Base-by-base conservation (phyloP, 2,113 vertebrate species). In the Lota lota region DNA sequence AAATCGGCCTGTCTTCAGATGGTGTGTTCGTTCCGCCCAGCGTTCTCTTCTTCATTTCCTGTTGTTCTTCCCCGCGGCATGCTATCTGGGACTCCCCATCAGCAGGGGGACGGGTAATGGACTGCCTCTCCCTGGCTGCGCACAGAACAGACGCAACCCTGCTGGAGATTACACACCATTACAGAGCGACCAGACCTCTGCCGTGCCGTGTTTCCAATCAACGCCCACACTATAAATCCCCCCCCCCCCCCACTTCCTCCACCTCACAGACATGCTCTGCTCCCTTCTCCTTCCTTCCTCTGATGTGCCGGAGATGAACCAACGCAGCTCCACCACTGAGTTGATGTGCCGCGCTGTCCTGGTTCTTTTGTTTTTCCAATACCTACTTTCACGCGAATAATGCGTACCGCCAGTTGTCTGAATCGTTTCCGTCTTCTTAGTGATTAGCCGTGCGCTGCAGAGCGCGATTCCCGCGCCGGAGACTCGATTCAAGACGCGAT, bases 351-450 rank as follows among this genome's bases (percentile, higher is more conserved):
- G 28, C 28, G 4, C 28, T 33, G 28, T 33, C 78, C 77, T 81
- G 72, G 73, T 85, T 59, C 78, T 62, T 81, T 77, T 77, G 80
- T 33, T 6, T 33, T 33, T 33, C 28, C 4, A 6, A 33, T 33
- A 33, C 28, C 28, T 33, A 33, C 28, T 33, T 33, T 5, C 7
- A 33, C 28, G 4, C 28, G 4, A 33, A 33, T 33, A 33, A 33
- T 5, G 7, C 51, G 51, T 17, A 53, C 50, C 53, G 19, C 77
- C 78, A 75, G 7, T 33, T 33, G 70, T 79, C 17, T 73, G 79
- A 81, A 81, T 86, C 76, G 80, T 86, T 79, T 80, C 53, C 74
- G 12, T 53, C 81, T 78, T 33, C 78, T 84, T 80, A 82, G 74
- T 79, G 86, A 85, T 88, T 85, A 78, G 77, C 19, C 78, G 84